A percentile compares a stretch with the other conserved stretches of the same genome.
Evolutionary conservation across 1,140 invertebrate genomes (phyloP).

Genomic region (Periplaneta americana): DNA sequence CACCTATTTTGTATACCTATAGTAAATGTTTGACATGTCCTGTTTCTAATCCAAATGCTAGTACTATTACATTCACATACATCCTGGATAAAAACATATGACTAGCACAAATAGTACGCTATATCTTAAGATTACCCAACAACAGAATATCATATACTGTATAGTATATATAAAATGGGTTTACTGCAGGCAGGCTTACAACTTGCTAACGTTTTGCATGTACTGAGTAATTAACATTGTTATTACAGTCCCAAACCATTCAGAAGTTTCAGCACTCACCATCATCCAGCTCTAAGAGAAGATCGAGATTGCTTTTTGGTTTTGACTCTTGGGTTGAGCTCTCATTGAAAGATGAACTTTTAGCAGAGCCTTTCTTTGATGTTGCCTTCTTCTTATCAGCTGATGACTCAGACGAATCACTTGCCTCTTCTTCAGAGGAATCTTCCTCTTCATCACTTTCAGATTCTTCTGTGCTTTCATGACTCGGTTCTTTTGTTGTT

Average conservation of each 20-base stretch:
- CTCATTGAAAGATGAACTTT: constrained; percentile 10
- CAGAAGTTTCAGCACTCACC: constrained; percentile 32
- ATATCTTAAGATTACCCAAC: too few relatives aligned
- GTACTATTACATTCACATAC: too few relatives aligned
- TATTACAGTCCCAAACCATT: not conserved
- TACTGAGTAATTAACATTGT: not conserved
- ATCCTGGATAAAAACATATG: too few relatives aligned
- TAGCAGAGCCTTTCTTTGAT: constrained; percentile 23
- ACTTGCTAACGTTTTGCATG: too few relatives aligned
- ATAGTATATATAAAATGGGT: too few relatives aligned
- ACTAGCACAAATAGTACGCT: too few relatives aligned
- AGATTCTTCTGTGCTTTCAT: constrained; percentile 33
- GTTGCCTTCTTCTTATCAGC: constrained; percentile 18
- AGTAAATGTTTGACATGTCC: too few relatives aligned
- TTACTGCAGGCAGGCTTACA: too few relatives aligned
- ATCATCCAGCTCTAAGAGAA: constrained; percentile 75
- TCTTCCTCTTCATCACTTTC: constrained; percentile 37
- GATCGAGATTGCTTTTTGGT: constrained; percentile 59
- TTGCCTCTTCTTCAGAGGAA: constrained; percentile 29
- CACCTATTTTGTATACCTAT: too few relatives aligned
- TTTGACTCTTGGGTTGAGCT: constrained; percentile 12
- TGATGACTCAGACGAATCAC: constrained; percentile 13
- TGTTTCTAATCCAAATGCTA: too few relatives aligned
- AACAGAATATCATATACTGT: too few relatives aligned
- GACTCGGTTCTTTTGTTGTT: constrained; percentile 32